A percentile compares a stretch with the other conserved stretches of the same genome.
Conservation (phyloP, 2,888 invertebrate genomes). For the Patella pellucida region DNA sequence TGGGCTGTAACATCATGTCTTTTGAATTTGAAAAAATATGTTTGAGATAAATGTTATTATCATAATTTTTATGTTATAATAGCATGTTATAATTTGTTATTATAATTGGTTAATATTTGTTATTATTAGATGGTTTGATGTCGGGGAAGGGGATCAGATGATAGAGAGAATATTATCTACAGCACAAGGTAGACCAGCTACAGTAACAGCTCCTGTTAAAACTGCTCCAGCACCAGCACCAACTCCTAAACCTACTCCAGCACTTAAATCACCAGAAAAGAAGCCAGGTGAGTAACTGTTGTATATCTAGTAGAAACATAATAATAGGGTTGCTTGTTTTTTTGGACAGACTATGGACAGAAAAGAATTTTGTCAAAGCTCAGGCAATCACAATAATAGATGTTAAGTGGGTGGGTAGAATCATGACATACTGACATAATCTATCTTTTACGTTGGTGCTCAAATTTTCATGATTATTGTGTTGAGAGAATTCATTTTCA, state of each 20-base stretch:
- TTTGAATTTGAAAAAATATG: background rate
- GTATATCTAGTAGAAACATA: background rate
- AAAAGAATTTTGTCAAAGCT: too few species aligned
- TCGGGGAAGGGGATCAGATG: constrained; percentile 63
- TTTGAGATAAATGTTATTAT: background rate
- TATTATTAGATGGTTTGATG: constrained; percentile 65
- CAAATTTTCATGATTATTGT: too few species aligned
- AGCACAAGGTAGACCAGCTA: constrained; percentile 19
- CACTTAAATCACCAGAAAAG: constrained; percentile 7
- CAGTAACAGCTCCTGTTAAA: constrained; percentile 19
- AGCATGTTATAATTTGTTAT: too few species aligned
- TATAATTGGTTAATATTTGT: background rate
- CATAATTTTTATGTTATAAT: background rate
- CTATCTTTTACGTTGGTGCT: too few species aligned
- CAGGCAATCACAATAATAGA: too few species aligned
- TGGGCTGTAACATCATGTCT: too few species aligned
- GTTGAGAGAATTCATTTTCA: too few species aligned
- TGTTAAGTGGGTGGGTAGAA: too few species aligned
- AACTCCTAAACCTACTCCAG: background rate
- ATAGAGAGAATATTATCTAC: constrained; percentile 52
- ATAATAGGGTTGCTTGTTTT: background rate
- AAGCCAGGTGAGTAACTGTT: background rate
- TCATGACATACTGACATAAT: too few species aligned
- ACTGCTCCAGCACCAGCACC: constrained; percentile 16
- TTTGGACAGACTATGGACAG: too few species aligned